Conservation (phyloP, 2,797 vertebrate genomes). For the Chromobotia macracanthus region DNA sequence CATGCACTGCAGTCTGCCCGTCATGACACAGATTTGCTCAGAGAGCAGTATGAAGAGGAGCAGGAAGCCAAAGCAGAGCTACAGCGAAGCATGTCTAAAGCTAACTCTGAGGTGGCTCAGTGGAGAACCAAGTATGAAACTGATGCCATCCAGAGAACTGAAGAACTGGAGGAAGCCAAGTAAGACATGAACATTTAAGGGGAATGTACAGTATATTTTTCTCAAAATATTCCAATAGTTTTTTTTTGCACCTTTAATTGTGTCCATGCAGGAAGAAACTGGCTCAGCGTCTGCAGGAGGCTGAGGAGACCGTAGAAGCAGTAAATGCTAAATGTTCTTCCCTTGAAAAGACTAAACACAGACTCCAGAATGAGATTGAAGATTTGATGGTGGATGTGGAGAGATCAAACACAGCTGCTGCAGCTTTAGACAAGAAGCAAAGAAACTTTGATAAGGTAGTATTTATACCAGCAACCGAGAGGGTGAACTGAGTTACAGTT, state of each 20-base stretch:
- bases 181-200: constrained; percentile 64
- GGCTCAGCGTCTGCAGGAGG: constrained; percentile 87
- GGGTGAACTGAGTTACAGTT: no score
- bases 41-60: constrained; percentile 87
- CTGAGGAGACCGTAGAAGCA: constrained; percentile 87
- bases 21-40: constrained; percentile 75
- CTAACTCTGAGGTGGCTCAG: constrained; percentile 87
- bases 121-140: constrained; percentile 90
- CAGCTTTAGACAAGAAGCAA: constrained; percentile 87
- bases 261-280: constrained; percentile 82
- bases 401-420: constrained; percentile 85
- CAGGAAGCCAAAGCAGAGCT: constrained; percentile 84
- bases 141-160: constrained; percentile 86
- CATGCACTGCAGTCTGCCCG: constrained; percentile 83
- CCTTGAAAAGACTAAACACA: constrained; percentile 91
- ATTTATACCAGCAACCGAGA: no score
- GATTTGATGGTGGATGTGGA: constrained; percentile 92
- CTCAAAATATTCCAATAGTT: no score
- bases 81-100: constrained; percentile 83
- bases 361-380: constrained; percentile 90
- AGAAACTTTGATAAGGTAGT: constrained; percentile 87
- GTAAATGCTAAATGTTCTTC: constrained; percentile 91
- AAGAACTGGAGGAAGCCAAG: constrained; percentile 88
- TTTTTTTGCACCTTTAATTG: no score
- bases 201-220: constrained; percentile 66